phyloP scores from a whole-genome alignment of 2,797 vertebrate species.

The Atherinosoma microstoma region DNA sequence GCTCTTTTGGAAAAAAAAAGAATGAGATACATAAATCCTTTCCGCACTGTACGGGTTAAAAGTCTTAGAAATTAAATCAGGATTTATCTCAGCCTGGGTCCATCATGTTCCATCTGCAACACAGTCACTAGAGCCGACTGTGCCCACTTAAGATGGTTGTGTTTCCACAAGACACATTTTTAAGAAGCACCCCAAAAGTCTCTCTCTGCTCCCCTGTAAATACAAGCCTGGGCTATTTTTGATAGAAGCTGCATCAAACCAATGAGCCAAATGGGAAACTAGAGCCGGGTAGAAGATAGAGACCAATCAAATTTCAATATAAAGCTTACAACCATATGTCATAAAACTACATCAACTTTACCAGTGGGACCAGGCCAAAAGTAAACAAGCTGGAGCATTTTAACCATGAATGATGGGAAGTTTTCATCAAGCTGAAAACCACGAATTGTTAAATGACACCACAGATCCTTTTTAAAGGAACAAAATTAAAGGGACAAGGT shows the following conservation, averaged over 20 bases:
- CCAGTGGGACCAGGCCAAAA: not conserved
- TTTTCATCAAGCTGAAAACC: not conserved
- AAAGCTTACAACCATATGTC: not conserved
- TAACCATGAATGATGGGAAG: not conserved
- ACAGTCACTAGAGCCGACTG: not conserved
- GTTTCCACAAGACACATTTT: not conserved
- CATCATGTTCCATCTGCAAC: not conserved
- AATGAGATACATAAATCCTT: not conserved
- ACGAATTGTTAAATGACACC: not conserved
- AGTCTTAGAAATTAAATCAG: not conserved
- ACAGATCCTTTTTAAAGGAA: not conserved
- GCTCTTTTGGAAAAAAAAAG: not conserved
- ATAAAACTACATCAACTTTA: not conserved
- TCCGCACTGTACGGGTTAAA: not conserved
- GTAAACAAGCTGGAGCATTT: not conserved
- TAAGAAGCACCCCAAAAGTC: not conserved
- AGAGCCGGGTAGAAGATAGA: not conserved
- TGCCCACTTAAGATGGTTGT: not conserved
- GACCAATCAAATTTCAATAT: not conserved
- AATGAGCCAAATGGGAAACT: not conserved
- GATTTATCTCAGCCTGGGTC: not conserved
- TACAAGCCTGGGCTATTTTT: not conserved
- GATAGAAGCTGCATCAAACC: constrained; percentile 1
- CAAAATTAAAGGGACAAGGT: not conserved
- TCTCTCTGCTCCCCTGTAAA: not conserved